Percentiles rank a stretch among this genome's conserved stretches.
These are phyloP conservation scores for Nycticryphes semicollaris DNA, from an alignment of 2,113 vertebrate species.

Conservation along the genomic window DNA sequence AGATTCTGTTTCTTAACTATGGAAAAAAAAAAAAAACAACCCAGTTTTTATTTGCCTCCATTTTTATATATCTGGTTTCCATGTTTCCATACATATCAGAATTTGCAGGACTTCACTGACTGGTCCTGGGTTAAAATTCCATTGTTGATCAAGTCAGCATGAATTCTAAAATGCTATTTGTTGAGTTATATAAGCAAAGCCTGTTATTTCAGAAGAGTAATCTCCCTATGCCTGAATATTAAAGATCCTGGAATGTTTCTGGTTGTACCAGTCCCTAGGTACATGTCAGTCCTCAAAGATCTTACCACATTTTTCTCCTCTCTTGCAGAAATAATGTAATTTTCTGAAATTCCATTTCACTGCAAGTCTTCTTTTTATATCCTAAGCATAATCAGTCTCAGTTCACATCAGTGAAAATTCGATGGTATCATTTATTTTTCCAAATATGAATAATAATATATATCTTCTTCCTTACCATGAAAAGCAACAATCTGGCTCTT, in stretches of 20 bases:
- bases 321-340: background rate
- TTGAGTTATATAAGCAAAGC: background rate
- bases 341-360: conserved; percentile 8
- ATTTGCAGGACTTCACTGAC: background rate
- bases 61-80: background rate
- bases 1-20: background rate
- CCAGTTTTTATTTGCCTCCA: background rate
- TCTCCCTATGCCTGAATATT: background rate
- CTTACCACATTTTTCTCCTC: background rate
- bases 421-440: background rate
- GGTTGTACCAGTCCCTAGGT: background rate
- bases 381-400: background rate
- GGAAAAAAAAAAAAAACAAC: background rate
- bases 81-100: background rate
- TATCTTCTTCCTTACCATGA: background rate
- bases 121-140: background rate
- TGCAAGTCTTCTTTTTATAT: background rate
- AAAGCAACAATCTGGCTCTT: background rate
- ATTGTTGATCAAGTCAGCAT: background rate
- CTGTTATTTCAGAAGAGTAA: background rate
- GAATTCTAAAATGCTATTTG: background rate
- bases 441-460: background rate
- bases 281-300: background rate
- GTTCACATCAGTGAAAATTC: background rate
- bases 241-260: background rate